Evolutionary conservation across 2,797 vertebrate genomes (phyloP), one percentile per base, ranked within the genome.

Genomic region (Enteromius unitaeniatus): DNA sequence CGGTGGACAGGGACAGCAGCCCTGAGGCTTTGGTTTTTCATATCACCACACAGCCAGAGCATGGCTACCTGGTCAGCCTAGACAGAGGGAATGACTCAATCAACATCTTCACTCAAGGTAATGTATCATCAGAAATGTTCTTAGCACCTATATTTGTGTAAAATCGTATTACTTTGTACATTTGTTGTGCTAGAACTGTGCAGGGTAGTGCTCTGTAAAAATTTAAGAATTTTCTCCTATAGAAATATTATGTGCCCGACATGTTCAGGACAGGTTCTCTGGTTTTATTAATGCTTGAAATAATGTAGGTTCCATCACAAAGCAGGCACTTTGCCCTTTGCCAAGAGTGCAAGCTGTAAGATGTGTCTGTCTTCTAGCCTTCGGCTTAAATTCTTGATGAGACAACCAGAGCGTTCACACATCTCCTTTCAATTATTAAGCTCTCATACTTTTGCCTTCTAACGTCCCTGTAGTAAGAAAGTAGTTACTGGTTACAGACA

Each of bases 71-170:
- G 79, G 92, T 98, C 67, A 93, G 97, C 91, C 87, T 96, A 88
- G 93, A 92, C 86, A 94, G 93, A 85, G 97, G 98, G 79, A 98
- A 99, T 91, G 93, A 96, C 91, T 97, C 97, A 67, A 91, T 98
- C 91, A 84, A 85, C 86, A 93, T 95, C 14, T 99, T 99, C 79
- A 97, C 95, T 49, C 98, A 99, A 97, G 97, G 98, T 99, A 96
- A 94, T 88, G 47, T 28, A 15, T 72, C 7, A 80, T 77, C 34
- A 62, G 62, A 34, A 64, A 26, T 75, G 11, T 53, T 69, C 31
- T 49, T 53, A 53, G 15, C 9, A 45, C 17, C 53, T 72, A 14
- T 65, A 11, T 17, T 47, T 62, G 26, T 82, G 21, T 67, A 6
- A 28, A 76, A 82, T 15, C 31, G 0, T 62, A 51, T 40, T 51